Percentiles rank a stretch among this genome's conserved stretches.
Evolutionary conservation across 2,888 invertebrate genomes (phyloP).

Genomic region (Heteropelma amictum): DNA sequence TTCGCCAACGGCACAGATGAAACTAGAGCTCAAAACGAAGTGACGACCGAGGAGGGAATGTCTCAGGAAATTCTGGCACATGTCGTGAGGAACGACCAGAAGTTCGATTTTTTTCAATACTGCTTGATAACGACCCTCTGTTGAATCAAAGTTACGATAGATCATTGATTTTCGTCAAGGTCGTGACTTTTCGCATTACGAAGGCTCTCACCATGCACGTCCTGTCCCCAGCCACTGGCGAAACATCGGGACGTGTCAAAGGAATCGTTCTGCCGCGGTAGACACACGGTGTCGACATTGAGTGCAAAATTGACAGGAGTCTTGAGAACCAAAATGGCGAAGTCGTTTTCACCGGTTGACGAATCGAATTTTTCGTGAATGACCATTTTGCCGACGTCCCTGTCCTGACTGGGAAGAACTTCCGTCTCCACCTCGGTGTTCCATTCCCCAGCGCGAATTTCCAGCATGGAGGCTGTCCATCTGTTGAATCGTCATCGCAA

Average conservation of each 20-base stretch:
- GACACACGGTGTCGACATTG: conserved; percentile 86
- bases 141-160: conserved; percentile 73
- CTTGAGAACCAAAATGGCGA: conserved; percentile 84
- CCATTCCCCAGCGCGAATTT: conserved; percentile 88
- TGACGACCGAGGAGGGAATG: conserved; percentile 84
- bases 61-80: conserved; percentile 83
- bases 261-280: conserved; percentile 79
- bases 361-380: conserved; percentile 83
- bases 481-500: no score
- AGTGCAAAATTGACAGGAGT: conserved; percentile 82
- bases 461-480: conserved; percentile 72
- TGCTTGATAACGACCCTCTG: conserved; percentile 81
- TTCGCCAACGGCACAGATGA: conserved; percentile 90
- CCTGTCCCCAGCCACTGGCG: conserved; percentile 89
- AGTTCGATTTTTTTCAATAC: conserved; percentile 86
- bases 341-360: conserved; percentile 86
- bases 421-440: conserved; percentile 87
- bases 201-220: conserved; percentile 80
- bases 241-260: conserved; percentile 81
- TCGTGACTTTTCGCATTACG: no score
- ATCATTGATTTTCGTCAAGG: no score
- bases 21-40: conserved; percentile 84
- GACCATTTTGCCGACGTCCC: conserved; percentile 80
- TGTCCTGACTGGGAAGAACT: conserved; percentile 85
- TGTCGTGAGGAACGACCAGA: conserved; percentile 82